phyloP scores from a whole-genome alignment of 2,888 invertebrate species.

The Holacanthella duospinosa region DNA sequence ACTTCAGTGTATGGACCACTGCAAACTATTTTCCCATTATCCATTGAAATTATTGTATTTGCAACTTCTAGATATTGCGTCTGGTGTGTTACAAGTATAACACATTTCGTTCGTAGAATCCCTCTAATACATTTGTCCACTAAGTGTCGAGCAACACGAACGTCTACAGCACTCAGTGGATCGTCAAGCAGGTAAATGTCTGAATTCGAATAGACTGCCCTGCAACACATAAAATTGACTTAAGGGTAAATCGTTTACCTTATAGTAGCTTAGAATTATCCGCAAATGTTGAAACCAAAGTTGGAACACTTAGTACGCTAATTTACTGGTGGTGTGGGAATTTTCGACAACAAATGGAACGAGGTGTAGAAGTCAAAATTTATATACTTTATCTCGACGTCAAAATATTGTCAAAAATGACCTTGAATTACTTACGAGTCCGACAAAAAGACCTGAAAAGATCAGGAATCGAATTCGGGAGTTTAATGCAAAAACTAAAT shows the following conservation, averaged over 20 bases:
- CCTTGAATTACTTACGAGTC: no score
- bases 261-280: no score
- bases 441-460: no score
- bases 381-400: no score
- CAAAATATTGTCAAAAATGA: no score
- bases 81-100: constrained; percentile 61
- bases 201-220: constrained; percentile 46
- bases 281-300: no score
- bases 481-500: no score
- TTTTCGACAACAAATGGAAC: neutral
- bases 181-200: constrained; percentile 48
- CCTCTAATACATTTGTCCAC: constrained; percentile 44
- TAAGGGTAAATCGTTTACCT: no score
- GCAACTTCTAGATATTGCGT: constrained; percentile 58
- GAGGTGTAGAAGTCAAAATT: no score
- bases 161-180: constrained; percentile 47
- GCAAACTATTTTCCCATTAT: constrained; percentile 18
- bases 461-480: no score
- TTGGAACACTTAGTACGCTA: no score
- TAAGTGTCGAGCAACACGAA: constrained; percentile 44
- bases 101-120: constrained; percentile 41
- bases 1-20: neutral
- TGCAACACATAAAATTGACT: constrained; percentile 46
- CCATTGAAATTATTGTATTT: constrained; percentile 23
- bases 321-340: no score